Percentiles rank a stretch among this genome's conserved stretches.
These are phyloP conservation scores for Ceriagrion tenellum DNA, from an alignment of 2,888 invertebrate genomes.

Conservation along the genomic window DNA sequence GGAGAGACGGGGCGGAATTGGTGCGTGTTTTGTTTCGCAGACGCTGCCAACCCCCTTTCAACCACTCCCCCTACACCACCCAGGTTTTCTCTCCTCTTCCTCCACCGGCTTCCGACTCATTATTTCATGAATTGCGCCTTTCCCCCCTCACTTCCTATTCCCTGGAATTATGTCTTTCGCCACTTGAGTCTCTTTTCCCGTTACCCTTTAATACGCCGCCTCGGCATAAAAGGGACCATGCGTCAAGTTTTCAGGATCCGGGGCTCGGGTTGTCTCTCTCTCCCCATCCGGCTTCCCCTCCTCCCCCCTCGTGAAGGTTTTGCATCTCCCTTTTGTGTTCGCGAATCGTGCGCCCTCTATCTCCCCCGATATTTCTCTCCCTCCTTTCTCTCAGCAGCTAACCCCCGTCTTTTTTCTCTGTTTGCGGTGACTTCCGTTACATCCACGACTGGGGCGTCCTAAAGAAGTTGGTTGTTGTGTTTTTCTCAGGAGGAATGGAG, in stretches of 20 bases:
- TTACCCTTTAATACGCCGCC: slow-evolving; percentile 9
- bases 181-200: slow-evolving; percentile 3
- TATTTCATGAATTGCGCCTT: not conserved
- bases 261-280: not conserved
- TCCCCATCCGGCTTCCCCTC: not conserved
- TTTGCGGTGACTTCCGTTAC: not conserved
- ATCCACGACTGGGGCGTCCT: not conserved
- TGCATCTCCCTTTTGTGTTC: not conserved
- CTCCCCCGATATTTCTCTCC: not conserved
- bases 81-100: not conserved
- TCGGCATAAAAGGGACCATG: not conserved
- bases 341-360: not conserved
- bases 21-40: slow-evolving; percentile 24
- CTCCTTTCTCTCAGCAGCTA: not conserved
- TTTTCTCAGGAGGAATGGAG: not conserved
- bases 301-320: not conserved
- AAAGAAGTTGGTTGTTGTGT: not conserved
- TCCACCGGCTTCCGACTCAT: slow-evolving; percentile 40
- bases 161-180: not conserved
- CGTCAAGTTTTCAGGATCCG: slow-evolving; percentile 34
- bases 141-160: not conserved
- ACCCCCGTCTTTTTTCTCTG: not conserved
- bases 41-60: not conserved
- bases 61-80: not conserved
- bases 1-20: not conserved